Evolutionary conservation across 2,113 vertebrate species (phyloP).

Genomic region (Anarhynchus alexandrinus): DNA sequence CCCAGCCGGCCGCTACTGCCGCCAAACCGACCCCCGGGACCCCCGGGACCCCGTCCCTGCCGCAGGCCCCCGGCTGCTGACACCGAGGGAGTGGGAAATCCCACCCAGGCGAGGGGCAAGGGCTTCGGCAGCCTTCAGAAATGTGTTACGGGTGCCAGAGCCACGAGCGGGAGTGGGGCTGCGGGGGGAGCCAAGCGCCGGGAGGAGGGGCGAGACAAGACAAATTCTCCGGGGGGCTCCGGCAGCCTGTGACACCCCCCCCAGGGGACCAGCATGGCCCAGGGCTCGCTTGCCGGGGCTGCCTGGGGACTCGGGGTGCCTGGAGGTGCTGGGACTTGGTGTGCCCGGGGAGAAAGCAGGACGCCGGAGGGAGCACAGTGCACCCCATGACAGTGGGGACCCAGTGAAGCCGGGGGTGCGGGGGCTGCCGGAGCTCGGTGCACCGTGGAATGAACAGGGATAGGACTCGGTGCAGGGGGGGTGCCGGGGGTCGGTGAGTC

Average conservation of each 20-base stretch:
- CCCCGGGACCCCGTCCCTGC: not conserved
- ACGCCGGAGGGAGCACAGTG: not conserved
- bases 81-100: fast-evolving
- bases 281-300: fast-evolving
- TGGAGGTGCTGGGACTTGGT: not conserved
- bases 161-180: not conserved
- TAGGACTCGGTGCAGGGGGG: not conserved
- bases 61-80: fast-evolving
- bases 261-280: not conserved
- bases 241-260: not conserved
- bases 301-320: not conserved
- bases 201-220: not conserved
- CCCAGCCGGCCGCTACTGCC: fast-evolving
- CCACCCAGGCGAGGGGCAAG: fast-evolving
- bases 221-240: not conserved
- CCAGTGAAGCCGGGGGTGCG: no score
- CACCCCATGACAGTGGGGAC: not conserved
- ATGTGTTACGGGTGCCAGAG: not conserved
- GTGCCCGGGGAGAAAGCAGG: not conserved
- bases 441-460: no score
- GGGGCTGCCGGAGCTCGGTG: no score
- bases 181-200: fast-evolving
- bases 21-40: not conserved
- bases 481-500: no score
- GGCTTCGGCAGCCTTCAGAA: not conserved